Evolutionary conservation across 2,797 vertebrate species (phyloP).

Genomic region (Meriones psammophilus): DNA sequence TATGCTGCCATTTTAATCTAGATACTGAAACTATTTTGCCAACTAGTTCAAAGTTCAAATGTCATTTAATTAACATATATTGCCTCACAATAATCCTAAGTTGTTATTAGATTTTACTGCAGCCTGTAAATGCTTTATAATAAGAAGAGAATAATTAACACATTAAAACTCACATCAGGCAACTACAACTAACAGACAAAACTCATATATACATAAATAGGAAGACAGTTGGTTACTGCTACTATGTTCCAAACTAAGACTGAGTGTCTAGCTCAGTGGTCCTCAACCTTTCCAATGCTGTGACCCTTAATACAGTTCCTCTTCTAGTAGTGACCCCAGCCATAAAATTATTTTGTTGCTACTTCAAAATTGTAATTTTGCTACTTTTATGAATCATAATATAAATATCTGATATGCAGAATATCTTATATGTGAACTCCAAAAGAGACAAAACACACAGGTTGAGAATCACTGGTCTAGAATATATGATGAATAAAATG

Average conservation of each 20-base stretch:
- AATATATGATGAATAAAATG: background rate
- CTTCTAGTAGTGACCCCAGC: too few species aligned
- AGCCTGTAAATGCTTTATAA: background rate
- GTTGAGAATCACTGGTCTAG: background rate
- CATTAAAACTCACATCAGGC: background rate
- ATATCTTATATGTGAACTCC: too few species aligned
- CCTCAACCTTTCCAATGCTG: background rate
- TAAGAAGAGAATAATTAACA: background rate
- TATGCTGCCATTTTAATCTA: background rate
- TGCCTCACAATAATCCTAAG: background rate
- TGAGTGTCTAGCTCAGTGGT: background rate
- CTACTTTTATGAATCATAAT: too few species aligned
- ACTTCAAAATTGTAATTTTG: too few species aligned
- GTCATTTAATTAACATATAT: background rate
- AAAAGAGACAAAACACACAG: too few species aligned
- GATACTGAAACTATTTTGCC: background rate
- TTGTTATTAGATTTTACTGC: background rate
- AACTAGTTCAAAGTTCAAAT: slow-evolving; percentile 38
- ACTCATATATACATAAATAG: background rate
- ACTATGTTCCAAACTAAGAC: background rate
- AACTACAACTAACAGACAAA: background rate
- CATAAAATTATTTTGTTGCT: too few species aligned
- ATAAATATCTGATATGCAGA: too few species aligned
- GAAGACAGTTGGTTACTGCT: background rate
- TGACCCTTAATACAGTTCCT: too few species aligned